phyloP scores from a whole-genome alignment of 2,888 invertebrate genomes.

The Perizoma affinitatum region DNA sequence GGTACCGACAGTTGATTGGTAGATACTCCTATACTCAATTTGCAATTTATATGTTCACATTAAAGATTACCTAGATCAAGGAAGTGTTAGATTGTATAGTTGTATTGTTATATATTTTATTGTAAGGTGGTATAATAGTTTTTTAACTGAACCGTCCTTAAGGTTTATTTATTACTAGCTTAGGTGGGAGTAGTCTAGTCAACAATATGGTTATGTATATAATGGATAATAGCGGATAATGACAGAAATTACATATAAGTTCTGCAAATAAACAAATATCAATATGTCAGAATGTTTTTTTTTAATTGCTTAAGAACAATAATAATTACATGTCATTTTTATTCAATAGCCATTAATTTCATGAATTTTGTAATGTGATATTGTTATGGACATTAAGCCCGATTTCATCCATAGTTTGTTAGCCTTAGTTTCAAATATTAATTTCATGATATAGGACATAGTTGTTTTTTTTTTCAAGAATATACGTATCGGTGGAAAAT shows the following conservation, averaged over 20 bases:
- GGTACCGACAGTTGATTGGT: too few species aligned
- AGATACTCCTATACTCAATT: too few species aligned
- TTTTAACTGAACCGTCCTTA: constrained; percentile 37
- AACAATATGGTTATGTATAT: constrained; percentile 4
- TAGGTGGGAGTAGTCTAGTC: constrained; percentile 46
- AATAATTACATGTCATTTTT: neutral
- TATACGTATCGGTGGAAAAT: neutral
- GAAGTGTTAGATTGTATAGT: constrained; percentile 26
- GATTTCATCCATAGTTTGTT: too few species aligned
- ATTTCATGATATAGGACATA: neutral
- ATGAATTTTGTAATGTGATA: too few species aligned
- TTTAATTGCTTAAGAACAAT: constrained; percentile 7
- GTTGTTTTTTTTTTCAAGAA: too few species aligned
- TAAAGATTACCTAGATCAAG: neutral
- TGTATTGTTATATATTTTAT: constrained; percentile 29
- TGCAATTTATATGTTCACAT: too few species aligned
- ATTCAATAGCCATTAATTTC: neutral
- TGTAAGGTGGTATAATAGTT: constrained; percentile 28
- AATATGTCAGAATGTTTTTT: constrained; percentile 3
- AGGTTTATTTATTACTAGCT: constrained; percentile 35
- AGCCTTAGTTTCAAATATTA: too few species aligned
- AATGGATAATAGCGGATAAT: constrained; percentile 27
- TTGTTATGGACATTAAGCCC: too few species aligned
- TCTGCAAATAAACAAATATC: constrained; percentile 11
- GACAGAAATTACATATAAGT: constrained; percentile 12